These are phyloP conservation scores for Pseudorhombus dupliciocellatus DNA, from an alignment of 2,113 vertebrate species.

Conservation along the genomic window DNA sequence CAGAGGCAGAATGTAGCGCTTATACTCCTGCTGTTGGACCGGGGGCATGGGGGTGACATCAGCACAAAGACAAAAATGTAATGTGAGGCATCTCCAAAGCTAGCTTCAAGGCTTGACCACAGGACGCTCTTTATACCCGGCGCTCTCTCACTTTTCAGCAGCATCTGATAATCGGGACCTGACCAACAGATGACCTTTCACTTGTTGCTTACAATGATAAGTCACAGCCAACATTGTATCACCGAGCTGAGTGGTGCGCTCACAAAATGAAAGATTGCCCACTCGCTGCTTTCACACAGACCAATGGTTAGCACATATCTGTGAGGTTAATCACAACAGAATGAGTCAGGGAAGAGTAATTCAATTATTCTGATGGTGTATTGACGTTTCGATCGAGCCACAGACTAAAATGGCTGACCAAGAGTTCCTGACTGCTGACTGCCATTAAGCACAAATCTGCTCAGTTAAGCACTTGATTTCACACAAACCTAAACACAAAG, in stretches of 20 bases:
- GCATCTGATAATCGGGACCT: conserved; percentile 61
- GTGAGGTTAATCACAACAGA: conserved; percentile 65
- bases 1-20: conserved; percentile 72
- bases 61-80: conserved; percentile 79
- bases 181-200: conserved; percentile 67
- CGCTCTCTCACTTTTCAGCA: conserved; percentile 63
- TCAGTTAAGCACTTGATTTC: conserved; percentile 29
- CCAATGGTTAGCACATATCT: conserved; percentile 55
- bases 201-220: conserved; percentile 62
- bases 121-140: conserved; percentile 55
- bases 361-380: conserved; percentile 69
- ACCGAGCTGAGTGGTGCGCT: too few species aligned
- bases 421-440: conserved; percentile 58
- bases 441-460: conserved; percentile 46
- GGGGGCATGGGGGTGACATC: conserved; percentile 72
- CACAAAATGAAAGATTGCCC: conserved; percentile 15
- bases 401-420: conserved; percentile 70
- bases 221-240: conserved; percentile 28
- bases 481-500: conserved; percentile 15
- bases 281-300: conserved; percentile 25
- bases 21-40: conserved; percentile 68
- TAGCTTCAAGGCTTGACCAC: conserved; percentile 66
- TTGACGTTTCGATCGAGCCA: conserved; percentile 61
- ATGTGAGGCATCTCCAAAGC: conserved; percentile 74
- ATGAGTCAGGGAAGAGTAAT: conserved; percentile 73